A percentile compares a stretch with the other conserved stretches of the same genome.
Conservation (phyloP, 2,113 vertebrate genomes). For the Charina bottae region DNA sequence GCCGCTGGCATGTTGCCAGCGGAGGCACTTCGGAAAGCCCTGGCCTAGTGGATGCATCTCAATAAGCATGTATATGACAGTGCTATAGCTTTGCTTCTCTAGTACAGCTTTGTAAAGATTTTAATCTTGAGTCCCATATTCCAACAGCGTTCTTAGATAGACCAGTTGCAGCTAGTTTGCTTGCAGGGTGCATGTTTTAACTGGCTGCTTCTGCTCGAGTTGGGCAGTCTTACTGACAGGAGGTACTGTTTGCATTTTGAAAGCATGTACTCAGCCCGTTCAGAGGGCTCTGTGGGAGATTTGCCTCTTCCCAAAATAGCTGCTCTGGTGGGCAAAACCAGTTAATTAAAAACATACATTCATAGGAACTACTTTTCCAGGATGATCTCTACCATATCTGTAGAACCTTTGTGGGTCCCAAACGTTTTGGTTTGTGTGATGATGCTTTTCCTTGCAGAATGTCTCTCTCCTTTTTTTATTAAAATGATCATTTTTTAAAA, state of each 20-base stretch:
- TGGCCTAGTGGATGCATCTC: background rate
- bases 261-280: background rate
- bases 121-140: background rate
- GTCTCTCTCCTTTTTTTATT: background rate
- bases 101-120: background rate
- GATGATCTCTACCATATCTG: background rate
- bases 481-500: background rate
- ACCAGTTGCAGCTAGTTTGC: background rate
- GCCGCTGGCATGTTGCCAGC: no score
- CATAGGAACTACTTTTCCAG: background rate
- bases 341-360: background rate
- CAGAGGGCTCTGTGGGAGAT: background rate
- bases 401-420: background rate
- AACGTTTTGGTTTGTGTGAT: background rate
- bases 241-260: background rate
- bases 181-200: background rate
- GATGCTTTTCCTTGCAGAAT: background rate
- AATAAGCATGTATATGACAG: background rate
- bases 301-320: background rate
- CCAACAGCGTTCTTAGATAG: background rate
- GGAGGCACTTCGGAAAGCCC: no score
- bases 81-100: background rate
- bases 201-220: background rate
- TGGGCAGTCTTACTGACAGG: background rate
- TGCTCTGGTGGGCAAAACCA: background rate